Evolutionary conservation across 2,113 vertebrate species (phyloP).

Genomic region (Phaetusa simplex): DNA sequence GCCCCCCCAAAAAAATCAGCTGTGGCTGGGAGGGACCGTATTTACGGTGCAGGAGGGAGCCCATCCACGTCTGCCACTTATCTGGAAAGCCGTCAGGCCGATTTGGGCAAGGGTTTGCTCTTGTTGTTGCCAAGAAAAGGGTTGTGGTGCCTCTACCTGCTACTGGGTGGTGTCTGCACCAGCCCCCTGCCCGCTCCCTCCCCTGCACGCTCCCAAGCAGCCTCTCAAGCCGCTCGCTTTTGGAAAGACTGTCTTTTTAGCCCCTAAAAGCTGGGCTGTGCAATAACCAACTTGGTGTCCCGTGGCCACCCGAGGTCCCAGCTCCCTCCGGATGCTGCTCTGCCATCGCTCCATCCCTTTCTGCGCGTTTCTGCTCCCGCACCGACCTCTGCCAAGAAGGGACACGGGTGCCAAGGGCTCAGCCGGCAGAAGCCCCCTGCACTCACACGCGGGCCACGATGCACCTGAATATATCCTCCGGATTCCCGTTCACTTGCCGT

Average conservation of each 20-base stretch:
- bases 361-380: fast-evolving
- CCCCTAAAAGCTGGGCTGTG: background rate
- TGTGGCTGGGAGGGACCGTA: background rate
- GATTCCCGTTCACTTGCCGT: background rate
- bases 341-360: background rate
- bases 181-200: fast-evolving
- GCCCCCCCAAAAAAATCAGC: background rate
- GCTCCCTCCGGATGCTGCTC: background rate
- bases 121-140: background rate
- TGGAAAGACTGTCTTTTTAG: background rate
- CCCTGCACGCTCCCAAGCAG: background rate
- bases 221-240: background rate
- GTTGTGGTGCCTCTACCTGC: background rate
- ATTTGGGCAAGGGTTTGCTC: background rate
- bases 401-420: background rate
- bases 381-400: fast-evolving
- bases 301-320: background rate
- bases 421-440: background rate
- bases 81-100: background rate
- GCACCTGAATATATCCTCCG: background rate
- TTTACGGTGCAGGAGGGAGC: background rate
- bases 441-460: background rate
- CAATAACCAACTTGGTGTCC: background rate
- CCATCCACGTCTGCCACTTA: fast-evolving
- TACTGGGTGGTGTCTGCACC: background rate